Evolutionary conservation across 1,140 invertebrate species (phyloP), one percentile per base, ranked within the genome.

Genomic region (Hycleus phaleratus): DNA sequence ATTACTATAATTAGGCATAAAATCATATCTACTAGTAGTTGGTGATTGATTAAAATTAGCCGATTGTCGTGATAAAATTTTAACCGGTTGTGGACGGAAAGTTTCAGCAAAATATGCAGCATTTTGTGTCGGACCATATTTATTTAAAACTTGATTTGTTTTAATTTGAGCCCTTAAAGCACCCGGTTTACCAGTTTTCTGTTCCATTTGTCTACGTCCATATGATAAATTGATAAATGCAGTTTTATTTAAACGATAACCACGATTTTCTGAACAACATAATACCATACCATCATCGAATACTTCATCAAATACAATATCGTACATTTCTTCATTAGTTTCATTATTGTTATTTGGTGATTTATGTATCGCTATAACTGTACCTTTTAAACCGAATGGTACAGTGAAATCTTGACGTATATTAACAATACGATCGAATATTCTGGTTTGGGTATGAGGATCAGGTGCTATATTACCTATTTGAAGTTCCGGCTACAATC

Each of bases 401-500:
- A 93, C 90, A 2, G 82, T 81, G 63, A 84, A 88, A 46, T 82
- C 81, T 45, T 84, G 80, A 38, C 85, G 78, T 0, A 90, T 81
- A 64, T 86, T 85, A 2, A 95, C 82, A 40, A 98, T 84, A 52
- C 95, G 80, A 71, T 97, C 93, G 61, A 90, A 87, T 43, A 97
- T 65, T 58, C 78, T 64, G 70, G 83, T 87, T 3, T 78, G 79
- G 0, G 84, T 79, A 10, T 72, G 75, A 0, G 80, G 74, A 75
- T 94, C 91, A 0, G 89, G 85, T 2, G 79, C 64, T 48, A 78
- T 53, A 70, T 77, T 74, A 64, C 82, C 75, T 26, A 72, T 68
- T 65, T 77, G 73, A 38, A 80, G 63, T 63, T 78, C 75, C 60
- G 78, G 72, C 81, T 83, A 64, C 8, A 62, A 65, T 58, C 39